Conservation (phyloP, 2,888 invertebrate genomes). For the Cinara cedri region DNA sequence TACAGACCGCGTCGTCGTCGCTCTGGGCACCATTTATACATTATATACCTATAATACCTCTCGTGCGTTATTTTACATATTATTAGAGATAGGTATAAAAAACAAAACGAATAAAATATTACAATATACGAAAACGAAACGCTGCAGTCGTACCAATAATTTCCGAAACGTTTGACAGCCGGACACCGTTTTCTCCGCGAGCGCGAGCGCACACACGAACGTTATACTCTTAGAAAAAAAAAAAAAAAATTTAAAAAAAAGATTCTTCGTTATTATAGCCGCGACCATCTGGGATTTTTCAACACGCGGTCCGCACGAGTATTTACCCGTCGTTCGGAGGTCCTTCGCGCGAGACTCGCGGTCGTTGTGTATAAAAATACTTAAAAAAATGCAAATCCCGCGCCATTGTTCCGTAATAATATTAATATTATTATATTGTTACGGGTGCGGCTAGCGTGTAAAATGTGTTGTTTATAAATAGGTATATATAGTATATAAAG, state of each 20-base stretch:
- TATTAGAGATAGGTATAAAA: neutral
- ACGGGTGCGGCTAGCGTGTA: neutral
- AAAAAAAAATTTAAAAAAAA: conserved; percentile 1
- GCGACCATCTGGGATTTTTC: conserved; percentile 45
- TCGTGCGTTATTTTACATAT: neutral
- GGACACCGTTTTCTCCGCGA: conserved; percentile 33
- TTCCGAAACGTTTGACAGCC: conserved; percentile 52
- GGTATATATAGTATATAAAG: neutral
- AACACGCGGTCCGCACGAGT: conserved; percentile 9
- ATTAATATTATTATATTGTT: neutral
- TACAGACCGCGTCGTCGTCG: conserved; percentile 5
- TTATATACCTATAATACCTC: too few relatives aligned
- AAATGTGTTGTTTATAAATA: conserved; percentile 31
- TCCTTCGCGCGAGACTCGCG: neutral
- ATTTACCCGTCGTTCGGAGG: conserved; percentile 13
- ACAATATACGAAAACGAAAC: conserved; percentile 29
- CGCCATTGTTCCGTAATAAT: conserved; percentile 37
- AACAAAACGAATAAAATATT: conserved; percentile 23
- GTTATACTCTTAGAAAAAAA: neutral
- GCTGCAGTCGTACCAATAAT: conserved; percentile 41
- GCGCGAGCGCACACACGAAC: too few relatives aligned
- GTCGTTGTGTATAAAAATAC: neutral
- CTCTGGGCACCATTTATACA: conserved; percentile 23
- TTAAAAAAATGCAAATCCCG: conserved; percentile 48
- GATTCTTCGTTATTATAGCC: neutral